Percentiles rank a stretch among this genome's conserved stretches.
Evolutionary conservation across 2,888 invertebrate genomes (phyloP).

Genomic region (Pedicia rivosa): DNA sequence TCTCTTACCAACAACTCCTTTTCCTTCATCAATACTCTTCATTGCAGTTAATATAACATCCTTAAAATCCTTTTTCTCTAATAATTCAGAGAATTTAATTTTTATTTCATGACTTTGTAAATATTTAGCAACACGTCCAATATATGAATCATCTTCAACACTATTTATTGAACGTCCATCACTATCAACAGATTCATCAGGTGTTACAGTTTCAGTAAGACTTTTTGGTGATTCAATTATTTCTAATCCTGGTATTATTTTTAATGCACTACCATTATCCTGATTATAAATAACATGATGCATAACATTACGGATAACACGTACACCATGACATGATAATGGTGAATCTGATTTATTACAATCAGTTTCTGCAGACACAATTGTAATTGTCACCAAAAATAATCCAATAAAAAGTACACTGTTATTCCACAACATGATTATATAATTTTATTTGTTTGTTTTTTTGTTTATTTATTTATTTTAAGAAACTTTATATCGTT

Average conservation of each 20-base stretch:
- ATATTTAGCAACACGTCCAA: conserved; percentile 47
- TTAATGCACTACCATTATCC: conserved; percentile 16
- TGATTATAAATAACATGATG: conserved; percentile 36
- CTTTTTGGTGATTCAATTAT: conserved; percentile 20
- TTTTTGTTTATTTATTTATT: no score
- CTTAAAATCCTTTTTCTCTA: conserved; percentile 48
- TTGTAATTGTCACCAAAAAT: no score
- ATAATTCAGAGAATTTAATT: conserved; percentile 50
- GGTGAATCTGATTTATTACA: conserved; percentile 23
- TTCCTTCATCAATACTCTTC: conserved; percentile 10
- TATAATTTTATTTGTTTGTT: no score
- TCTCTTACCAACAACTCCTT: conserved; percentile 10
- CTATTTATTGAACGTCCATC: conserved; percentile 26
- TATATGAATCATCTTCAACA: conserved; percentile 34
- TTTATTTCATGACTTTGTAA: conserved; percentile 55
- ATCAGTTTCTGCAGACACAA: conserved; percentile 9
- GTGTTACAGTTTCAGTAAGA: conserved; percentile 36
- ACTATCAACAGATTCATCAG: conserved; percentile 32
- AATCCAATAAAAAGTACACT: no score
- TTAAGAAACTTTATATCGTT: no score
- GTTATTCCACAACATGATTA: no score
- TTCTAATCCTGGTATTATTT: conserved; percentile 26
- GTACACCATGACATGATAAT: conserved; percentile 34
- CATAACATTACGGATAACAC: conserved; percentile 34
- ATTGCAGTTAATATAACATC: conserved; percentile 33